A percentile compares a stretch with the other conserved stretches of the same genome.
phyloP scores from a whole-genome alignment of 2,888 invertebrate species.

The Lissonota sp. region DNA sequence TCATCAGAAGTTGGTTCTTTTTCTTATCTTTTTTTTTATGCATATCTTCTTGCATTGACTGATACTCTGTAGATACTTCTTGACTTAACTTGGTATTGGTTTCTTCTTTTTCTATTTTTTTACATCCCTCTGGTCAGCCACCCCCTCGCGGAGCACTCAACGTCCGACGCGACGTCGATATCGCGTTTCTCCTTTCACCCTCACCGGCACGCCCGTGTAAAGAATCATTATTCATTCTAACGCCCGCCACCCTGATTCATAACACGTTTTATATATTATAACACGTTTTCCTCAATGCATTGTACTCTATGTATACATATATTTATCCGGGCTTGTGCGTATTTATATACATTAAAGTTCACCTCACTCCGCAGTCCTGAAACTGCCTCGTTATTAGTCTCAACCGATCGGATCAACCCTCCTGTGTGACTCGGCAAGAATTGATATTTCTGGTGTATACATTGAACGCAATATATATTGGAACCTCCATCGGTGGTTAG shows the following conservation, averaged over 20 bases:
- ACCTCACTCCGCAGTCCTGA: slow-evolving; percentile 44
- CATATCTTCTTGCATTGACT: slow-evolving; percentile 25
- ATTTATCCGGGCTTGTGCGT: slow-evolving; percentile 4
- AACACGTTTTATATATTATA: slow-evolving; percentile 47
- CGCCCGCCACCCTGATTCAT: slow-evolving; percentile 68
- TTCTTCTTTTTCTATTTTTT: slow-evolving; percentile 15
- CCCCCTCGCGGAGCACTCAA: slow-evolving; percentile 6
- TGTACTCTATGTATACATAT: slow-evolving; percentile 8
- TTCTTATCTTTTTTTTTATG: slow-evolving; percentile 41
- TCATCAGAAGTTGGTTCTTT: slow-evolving; percentile 27
- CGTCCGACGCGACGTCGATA: slow-evolving; percentile 49
- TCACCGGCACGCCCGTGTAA: slow-evolving; percentile 63
- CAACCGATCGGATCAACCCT: slow-evolving; percentile 57
- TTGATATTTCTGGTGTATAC: slow-evolving; percentile 12
- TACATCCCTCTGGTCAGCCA: slow-evolving; percentile 14
- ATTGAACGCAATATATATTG: slow-evolving; percentile 9
- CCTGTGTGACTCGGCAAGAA: slow-evolving; percentile 63
- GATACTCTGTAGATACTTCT: too few species aligned
- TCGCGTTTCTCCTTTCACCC: slow-evolving; percentile 55
- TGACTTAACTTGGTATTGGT: background rate
- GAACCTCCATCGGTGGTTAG: slow-evolving; percentile 1
- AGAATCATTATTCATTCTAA: slow-evolving; percentile 82
- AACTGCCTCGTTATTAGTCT: slow-evolving; percentile 58
- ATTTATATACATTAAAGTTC: slow-evolving; percentile 4
- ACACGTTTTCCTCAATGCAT: slow-evolving; percentile 36